Evolutionary conservation across 2,113 vertebrate species (phyloP).

Genomic region (Lasiurus borealis): DNA sequence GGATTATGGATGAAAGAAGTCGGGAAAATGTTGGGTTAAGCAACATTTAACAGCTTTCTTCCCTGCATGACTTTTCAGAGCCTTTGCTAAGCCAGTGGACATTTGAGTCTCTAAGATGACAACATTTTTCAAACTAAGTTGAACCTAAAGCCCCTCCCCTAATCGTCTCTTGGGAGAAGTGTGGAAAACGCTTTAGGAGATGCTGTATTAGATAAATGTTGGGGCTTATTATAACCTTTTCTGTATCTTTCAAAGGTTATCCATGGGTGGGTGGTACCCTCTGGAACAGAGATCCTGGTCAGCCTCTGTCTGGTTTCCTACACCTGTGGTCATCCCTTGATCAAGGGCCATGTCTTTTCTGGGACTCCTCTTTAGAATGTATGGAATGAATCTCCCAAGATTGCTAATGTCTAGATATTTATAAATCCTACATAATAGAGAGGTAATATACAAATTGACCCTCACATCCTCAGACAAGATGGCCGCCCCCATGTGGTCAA

Average conservation of each 20-base stretch:
- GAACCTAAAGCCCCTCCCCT: background rate
- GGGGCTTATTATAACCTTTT: background rate
- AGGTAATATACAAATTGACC: too few species aligned
- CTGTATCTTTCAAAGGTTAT: background rate
- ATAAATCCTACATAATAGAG: background rate
- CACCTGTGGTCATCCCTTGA: background rate
- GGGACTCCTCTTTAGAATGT: background rate
- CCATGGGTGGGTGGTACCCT: background rate
- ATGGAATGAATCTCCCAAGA: background rate
- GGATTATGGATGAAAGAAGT: background rate
- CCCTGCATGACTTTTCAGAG: background rate
- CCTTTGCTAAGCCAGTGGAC: background rate
- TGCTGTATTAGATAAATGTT: background rate
- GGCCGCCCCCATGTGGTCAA: too few species aligned
- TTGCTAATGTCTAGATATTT: conserved; percentile 58
- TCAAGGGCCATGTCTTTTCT: background rate
- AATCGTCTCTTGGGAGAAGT: background rate
- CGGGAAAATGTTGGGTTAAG: background rate
- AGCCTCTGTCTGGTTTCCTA: background rate
- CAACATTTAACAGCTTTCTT: background rate
- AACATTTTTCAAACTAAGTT: background rate
- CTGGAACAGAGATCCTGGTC: background rate
- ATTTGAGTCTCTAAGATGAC: background rate
- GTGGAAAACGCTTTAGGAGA: background rate
- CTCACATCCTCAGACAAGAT: too few species aligned